Base-by-base conservation (phyloP, 1,140 invertebrate genomes). In the Scaptomyza pallida region DNA sequence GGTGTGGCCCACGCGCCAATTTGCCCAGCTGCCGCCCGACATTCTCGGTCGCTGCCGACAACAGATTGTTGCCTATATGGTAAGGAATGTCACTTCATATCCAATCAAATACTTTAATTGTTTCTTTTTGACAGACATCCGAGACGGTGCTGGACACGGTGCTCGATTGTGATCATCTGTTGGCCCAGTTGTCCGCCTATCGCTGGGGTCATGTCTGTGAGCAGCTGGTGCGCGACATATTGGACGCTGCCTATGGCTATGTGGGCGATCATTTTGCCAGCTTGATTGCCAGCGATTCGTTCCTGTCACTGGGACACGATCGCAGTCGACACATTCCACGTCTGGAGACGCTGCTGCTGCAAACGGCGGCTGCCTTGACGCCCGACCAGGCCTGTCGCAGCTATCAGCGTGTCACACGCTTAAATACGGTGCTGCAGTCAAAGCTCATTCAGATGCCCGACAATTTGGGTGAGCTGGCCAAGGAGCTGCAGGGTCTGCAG, bases 1-100 rank as follows among this genome's bases (percentile, higher is more conserved):
- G 78, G 95, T 98, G 21, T 98, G 97, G 97, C 95, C 96, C 0
- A 97, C 95, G 0, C 95, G 97, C 78, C 93, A 95, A 15, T 97
- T 98, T 92, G 95, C 96, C 0, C 94, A 94, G 60, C 91, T 98
- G 44, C 96, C 96, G 0, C 93, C 95, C 26, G 96, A 97, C 79
- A 92, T 98, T 0, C 93, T 96, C 63, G 95, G 97, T 35, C 96
- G 96, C 89, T 96, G 95, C 78, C 94, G 95, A 79, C 95, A 97
- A 72, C 95, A 96, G 76, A 94, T 96, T 19, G 94, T 96, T 92
- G 94, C 47, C 92, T 94, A 91, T 60, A 70, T 91, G 89, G 90
- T 91, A 69, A 77, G 83, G 6, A 30, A 30, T n/a, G n/a, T n/a
- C 26, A 2, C 26, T 9, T 9, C 19, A n/a, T n/a, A n/a, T 26